Evolutionary conservation across 1,140 invertebrate species (phyloP), one percentile per base, ranked within the genome.

Genomic region (Ostrea denselamellosa): DNA sequence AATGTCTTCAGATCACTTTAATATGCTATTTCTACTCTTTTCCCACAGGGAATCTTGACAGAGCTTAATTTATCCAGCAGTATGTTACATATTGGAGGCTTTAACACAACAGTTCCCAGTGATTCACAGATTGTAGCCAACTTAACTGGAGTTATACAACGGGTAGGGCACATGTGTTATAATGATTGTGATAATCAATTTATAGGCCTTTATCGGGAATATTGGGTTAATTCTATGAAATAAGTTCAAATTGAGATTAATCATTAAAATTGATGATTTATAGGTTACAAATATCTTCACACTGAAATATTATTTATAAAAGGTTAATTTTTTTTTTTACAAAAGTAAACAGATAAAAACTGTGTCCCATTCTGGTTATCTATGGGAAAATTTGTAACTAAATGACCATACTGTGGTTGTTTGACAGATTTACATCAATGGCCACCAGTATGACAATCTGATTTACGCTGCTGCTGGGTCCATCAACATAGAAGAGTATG

Each of bases 141-240:
- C 91, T 97, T 98, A 89, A 96, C 96, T 92, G 98, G 98, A 84
- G 97, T 97, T 7, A 96, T 98, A 89, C 98, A 98, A 95, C 96
- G 97, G 94, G 95, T 98, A 90, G 96, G 92, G 54, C 2, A 44
- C 34, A 44, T 1, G 34, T 44, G 34, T 44, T 5, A 44, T 44
- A 44, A 2, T 44, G 34, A 44, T 44, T 2, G 5, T 44, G 34
- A 44, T 44, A 1, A 44, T 44, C 34, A 44, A 44, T 44, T 44
- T 44, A 44, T 44, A 44, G 34, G 5, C 34, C 34, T 44, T 2
- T 44, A 2, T 44, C 34, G 5, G 34, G 34, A 44, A 44, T 44
- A 44, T 44, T 44, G 34, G 34, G 34, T 44, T 44, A 44, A 2
- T 2, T 2, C 5, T 1, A 5, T 44, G 34, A 5, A 44, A 44